These are phyloP conservation scores for Drosophila monieri DNA, from an alignment of 2,888 invertebrate genomes.

Conservation along the genomic window DNA sequence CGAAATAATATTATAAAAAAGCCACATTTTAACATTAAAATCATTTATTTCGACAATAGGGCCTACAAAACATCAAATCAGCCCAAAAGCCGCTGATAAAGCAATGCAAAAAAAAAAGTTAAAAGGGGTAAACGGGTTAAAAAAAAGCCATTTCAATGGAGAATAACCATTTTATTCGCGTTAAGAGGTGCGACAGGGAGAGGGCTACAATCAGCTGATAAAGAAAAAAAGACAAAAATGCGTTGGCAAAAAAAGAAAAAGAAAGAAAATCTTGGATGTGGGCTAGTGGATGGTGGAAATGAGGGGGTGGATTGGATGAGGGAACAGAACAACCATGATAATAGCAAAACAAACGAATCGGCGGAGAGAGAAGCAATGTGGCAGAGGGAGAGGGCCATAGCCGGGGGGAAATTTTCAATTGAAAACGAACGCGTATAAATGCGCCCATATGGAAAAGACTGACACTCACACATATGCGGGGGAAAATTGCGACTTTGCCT, in stretches of 20 bases:
- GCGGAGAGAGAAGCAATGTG: conserved; percentile 22
- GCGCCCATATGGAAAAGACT: conserved; percentile 75
- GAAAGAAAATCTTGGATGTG: conserved; percentile 41
- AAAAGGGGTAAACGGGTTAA: conserved; percentile 27
- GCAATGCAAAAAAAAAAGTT: conserved; percentile 19
- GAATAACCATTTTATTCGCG: conserved; percentile 46
- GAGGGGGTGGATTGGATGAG: conserved; percentile 1
- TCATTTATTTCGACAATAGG: background rate
- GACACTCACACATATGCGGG: conserved; percentile 33
- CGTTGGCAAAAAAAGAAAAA: conserved; percentile 43
- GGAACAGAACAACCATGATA: conserved; percentile 48
- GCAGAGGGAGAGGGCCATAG: conserved; percentile 11
- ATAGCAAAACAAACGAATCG: conserved; percentile 63
- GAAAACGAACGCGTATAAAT: conserved; percentile 77
- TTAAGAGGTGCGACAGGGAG: conserved; percentile 2
- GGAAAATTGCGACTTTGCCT: conserved; percentile 55
- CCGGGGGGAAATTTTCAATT: conserved; percentile 64
- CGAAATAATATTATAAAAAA: background rate
- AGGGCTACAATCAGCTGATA: conserved; percentile 38
- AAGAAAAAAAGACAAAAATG: conserved; percentile 29
- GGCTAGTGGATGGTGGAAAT: conserved; percentile 14
- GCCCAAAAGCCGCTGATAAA: conserved; percentile 37
- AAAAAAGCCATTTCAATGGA: conserved; percentile 47
- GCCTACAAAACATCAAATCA: conserved; percentile 22
- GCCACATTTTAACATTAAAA: background rate